These are phyloP conservation scores for Chorisops tibialis DNA, from an alignment of 2,888 invertebrate genomes.

Conservation along the genomic window DNA sequence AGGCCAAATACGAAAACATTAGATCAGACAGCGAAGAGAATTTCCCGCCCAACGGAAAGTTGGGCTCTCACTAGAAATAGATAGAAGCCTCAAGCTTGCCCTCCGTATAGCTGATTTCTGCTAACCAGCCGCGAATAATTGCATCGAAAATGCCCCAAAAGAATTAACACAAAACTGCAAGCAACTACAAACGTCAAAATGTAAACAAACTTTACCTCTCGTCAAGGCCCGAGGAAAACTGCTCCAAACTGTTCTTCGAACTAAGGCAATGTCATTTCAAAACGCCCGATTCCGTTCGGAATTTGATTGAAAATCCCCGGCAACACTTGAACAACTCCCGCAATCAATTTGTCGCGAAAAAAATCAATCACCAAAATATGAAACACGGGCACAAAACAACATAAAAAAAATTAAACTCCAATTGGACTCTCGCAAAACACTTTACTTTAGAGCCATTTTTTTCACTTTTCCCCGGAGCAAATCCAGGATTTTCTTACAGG, in stretches of 20 bases:
- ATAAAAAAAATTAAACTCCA: conserved; percentile 3
- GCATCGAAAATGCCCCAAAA: not conserved
- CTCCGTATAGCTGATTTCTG: too few relatives aligned
- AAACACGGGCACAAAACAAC: not conserved
- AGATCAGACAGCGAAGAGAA: too few relatives aligned
- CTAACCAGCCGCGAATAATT: not conserved
- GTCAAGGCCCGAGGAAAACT: not conserved
- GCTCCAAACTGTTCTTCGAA: not conserved
- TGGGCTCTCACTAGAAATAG: too few relatives aligned
- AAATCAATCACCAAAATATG: conserved; percentile 20
- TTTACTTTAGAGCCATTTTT: conserved; percentile 18
- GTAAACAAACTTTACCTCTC: conserved; percentile 28
- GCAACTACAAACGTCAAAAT: conserved; percentile 28
- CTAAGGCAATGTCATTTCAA: not conserved
- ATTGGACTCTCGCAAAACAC: conserved; percentile 24
- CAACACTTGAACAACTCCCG: too few relatives aligned
- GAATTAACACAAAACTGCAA: not conserved
- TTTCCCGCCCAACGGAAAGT: too few relatives aligned
- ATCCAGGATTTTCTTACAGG: not conserved
- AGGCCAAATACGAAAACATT: too few relatives aligned
- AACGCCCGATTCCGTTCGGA: not conserved
- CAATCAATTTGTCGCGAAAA: not conserved
- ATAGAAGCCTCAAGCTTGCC: too few relatives aligned
- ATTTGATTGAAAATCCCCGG: too few relatives aligned
- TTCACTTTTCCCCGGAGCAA: not conserved